Evolutionary conservation across 2,888 invertebrate species (phyloP).

Genomic region (Pseudolycoriella hygida): DNA sequence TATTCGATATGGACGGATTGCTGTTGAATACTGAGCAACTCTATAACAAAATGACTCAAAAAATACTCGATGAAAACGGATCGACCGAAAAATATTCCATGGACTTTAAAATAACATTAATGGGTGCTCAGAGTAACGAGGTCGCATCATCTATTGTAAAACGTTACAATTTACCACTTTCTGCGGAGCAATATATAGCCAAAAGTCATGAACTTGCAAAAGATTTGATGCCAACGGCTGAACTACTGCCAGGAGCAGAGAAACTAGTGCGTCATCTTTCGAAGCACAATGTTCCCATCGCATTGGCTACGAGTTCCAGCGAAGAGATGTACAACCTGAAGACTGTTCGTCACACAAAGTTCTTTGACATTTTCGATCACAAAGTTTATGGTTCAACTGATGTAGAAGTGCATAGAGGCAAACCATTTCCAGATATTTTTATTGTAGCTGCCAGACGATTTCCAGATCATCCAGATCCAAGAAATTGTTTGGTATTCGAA

Average conservation of each 20-base stretch:
- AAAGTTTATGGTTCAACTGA: slow-evolving; percentile 69
- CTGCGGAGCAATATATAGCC: slow-evolving; percentile 43
- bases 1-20: slow-evolving; percentile 44
- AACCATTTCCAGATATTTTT: slow-evolving; percentile 82
- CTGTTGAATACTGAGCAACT: slow-evolving; percentile 56
- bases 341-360: slow-evolving; percentile 39
- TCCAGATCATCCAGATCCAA: slow-evolving; percentile 41
- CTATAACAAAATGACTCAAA: slow-evolving; percentile 55
- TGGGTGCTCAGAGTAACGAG: slow-evolving; percentile 52
- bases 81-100: slow-evolving; percentile 52
- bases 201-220: slow-evolving; percentile 35
- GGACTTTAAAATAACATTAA: slow-evolving; percentile 53
- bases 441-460: slow-evolving; percentile 59
- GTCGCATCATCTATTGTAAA: slow-evolving; percentile 38
- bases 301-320: slow-evolving; percentile 75
- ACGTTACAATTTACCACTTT: slow-evolving; percentile 42
- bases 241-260: slow-evolving; percentile 61
- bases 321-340: slow-evolving; percentile 53
- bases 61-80: slow-evolving; percentile 44
- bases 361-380: slow-evolving; percentile 54
- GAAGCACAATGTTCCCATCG: slow-evolving; percentile 57
- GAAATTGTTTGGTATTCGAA: slow-evolving; percentile 76
- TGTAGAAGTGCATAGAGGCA: slow-evolving; percentile 67
- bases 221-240: slow-evolving; percentile 3
- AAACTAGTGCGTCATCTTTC: slow-evolving; percentile 58